Evolutionary conservation across 2,113 vertebrate species (phyloP), one percentile per base, ranked within the genome.

Genomic region (Ptyas mucosa): DNA sequence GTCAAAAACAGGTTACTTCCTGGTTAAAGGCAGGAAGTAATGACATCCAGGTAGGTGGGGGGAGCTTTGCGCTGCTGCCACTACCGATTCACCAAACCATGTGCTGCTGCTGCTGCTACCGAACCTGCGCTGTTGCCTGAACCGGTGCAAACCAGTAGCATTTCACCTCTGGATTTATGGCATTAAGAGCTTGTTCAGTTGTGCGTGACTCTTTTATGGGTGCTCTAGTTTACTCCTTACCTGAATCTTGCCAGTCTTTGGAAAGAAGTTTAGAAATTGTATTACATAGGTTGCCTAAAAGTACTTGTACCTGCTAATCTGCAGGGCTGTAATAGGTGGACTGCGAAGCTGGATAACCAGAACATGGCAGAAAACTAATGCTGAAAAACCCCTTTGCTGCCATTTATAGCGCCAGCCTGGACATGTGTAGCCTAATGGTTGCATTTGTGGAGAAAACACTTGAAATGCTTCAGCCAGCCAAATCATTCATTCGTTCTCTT

Each of bases 401-500:
- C 34, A 81, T 81, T 3, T 81, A 39, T 81, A 81, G 2, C 2
- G 3, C 69, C 34, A 81, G 75, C 1, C 75, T 81, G 18, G 8
- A 43, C 2, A 34, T 75, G 12, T 75, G 29, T 34, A 75, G n/a
- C 14, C n/a, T 21, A 81, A 43, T 81, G 34, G 34, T 1, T 21
- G 75, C 6, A 39, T 39, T 81, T 39, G 34, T 21, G 39, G 18
- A 81, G 34, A 43, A 81, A 81, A 81, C 75, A 81, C 75, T 43
- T 81, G 15, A 81, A 81, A 43, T 81, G 75, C 53, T n/a, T n/a
- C 10, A 94, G 85, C 53, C 89, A 94, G 15, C 3, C 85, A 96
- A 52, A 94, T 49, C 64, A 95, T 81, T 91, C 58, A 57, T 90
- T 96, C 96, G 92, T 51, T 88, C 92, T 39, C 93, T 96, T 51